Evolutionary conservation across 2,113 vertebrate genomes (phyloP).

Genomic region (Gadus chalcogrammus): DNA sequence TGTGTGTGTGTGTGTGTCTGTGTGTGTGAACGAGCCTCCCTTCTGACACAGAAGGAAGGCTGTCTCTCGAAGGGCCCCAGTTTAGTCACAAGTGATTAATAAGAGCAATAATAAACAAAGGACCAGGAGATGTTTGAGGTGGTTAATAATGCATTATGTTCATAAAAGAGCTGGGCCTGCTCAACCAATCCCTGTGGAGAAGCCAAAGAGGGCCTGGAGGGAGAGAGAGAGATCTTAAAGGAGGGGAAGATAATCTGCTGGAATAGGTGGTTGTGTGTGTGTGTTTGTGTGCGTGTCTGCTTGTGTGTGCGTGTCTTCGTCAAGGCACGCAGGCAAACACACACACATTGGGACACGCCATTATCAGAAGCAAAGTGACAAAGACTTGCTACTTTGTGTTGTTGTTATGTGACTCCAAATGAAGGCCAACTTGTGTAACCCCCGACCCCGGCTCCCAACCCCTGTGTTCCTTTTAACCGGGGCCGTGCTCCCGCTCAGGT

Average conservation of each 20-base stretch:
- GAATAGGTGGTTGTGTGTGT: constrained; percentile 16
- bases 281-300: constrained; percentile 9
- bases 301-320: background rate
- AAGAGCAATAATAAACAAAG: constrained; percentile 83
- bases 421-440: no score
- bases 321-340: background rate
- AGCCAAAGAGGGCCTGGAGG: constrained; percentile 64
- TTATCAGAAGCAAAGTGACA: constrained; percentile 6
- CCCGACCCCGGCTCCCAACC: no score
- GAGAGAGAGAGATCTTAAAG: constrained; percentile 58
- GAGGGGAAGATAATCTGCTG: constrained; percentile 33
- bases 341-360: background rate
- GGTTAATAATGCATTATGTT: constrained; percentile 85
- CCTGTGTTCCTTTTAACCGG: background rate
- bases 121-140: constrained; percentile 82
- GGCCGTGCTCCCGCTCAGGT: constrained; percentile 14
- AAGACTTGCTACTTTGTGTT: background rate
- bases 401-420: background rate
- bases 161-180: constrained; percentile 75
- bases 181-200: constrained; percentile 72
- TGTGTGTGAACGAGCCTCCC: constrained; percentile 43
- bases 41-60: constrained; percentile 70
- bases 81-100: constrained; percentile 81
- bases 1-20: constrained; percentile 5
- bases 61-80: constrained; percentile 66